phyloP scores from a whole-genome alignment of 1,140 invertebrate genomes.

The Drosophila obscura region DNA sequence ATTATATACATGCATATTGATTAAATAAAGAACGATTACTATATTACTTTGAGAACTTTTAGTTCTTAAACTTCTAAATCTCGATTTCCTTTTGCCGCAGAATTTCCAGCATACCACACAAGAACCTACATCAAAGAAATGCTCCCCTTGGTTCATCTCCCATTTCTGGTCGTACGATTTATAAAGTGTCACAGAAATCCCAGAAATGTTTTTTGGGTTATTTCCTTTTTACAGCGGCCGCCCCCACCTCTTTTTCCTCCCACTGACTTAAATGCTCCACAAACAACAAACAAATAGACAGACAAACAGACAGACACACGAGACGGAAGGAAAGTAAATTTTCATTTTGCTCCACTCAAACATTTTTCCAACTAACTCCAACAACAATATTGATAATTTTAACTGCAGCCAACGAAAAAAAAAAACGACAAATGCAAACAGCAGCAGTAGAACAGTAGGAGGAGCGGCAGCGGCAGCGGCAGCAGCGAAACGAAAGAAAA shows the following conservation, averaged over 20 bases:
- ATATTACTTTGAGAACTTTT: no score
- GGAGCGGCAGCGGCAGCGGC: background rate
- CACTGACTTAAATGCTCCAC: slow-evolving; percentile 18
- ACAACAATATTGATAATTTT: slow-evolving; percentile 65
- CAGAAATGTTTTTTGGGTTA: slow-evolving; percentile 3
- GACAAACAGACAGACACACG: background rate
- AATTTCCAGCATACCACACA: slow-evolving; percentile 1
- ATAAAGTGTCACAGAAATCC: slow-evolving; percentile 26
- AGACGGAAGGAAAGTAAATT: slow-evolving; percentile 5
- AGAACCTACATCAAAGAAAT: slow-evolving; percentile 21
- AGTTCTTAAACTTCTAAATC: no score
- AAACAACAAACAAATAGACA: slow-evolving; percentile 14
- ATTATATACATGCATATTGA: no score
- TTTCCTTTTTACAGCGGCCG: background rate
- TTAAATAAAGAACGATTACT: no score
- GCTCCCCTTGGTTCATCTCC: background rate
- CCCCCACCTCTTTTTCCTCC: background rate
- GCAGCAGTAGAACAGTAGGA: background rate
- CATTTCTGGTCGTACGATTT: slow-evolving; percentile 9
- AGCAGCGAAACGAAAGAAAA: slow-evolving; percentile 16
- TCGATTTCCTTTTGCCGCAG: background rate
- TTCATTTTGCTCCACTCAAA: slow-evolving; percentile 46
- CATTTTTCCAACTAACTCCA: slow-evolving; percentile 54
- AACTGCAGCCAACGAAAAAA: slow-evolving; percentile 49
- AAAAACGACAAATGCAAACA: slow-evolving; percentile 64